phyloP scores from a whole-genome alignment of 2,888 invertebrate species.

The Dicyrtoma fusca region DNA sequence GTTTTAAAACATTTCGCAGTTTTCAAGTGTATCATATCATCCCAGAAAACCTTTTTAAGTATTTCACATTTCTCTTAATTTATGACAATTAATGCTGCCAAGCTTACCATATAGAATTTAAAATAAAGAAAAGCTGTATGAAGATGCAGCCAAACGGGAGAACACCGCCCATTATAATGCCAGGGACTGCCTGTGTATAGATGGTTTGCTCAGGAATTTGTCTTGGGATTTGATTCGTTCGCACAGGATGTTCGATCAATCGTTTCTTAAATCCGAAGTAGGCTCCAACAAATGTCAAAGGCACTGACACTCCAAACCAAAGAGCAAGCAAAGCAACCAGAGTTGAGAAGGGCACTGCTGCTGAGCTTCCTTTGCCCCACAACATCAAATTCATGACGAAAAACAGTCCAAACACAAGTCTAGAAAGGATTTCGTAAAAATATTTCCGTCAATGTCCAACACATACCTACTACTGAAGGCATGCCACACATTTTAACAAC shows the following conservation, averaged over 20 bases:
- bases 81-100: conserved; percentile 53
- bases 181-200: conserved; percentile 94
- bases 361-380: conserved; percentile 95
- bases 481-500: neutral
- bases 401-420: conserved; percentile 94
- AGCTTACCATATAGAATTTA: conserved; percentile 95
- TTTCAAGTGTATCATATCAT: no score
- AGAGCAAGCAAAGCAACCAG: conserved; percentile 88
- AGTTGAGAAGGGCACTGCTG: conserved; percentile 96
- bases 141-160: conserved; percentile 98
- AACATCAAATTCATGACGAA: conserved; percentile 95
- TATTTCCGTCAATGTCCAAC: neutral
- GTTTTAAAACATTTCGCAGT: neutral
- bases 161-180: conserved; percentile 97
- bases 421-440: conserved; percentile 63
- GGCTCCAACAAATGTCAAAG: conserved; percentile 95
- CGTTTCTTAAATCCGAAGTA: conserved; percentile 98
- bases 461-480: neutral
- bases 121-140: conserved; percentile 97
- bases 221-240: conserved; percentile 98
- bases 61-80: neutral
- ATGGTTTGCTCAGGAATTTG: conserved; percentile 99
- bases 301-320: conserved; percentile 98
- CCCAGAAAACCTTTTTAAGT: neutral
- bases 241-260: conserved; percentile 88